Evolutionary conservation across 2,797 vertebrate genomes (phyloP), one percentile per base, ranked within the genome.

Genomic region (Coccyzus lansbergi): DNA sequence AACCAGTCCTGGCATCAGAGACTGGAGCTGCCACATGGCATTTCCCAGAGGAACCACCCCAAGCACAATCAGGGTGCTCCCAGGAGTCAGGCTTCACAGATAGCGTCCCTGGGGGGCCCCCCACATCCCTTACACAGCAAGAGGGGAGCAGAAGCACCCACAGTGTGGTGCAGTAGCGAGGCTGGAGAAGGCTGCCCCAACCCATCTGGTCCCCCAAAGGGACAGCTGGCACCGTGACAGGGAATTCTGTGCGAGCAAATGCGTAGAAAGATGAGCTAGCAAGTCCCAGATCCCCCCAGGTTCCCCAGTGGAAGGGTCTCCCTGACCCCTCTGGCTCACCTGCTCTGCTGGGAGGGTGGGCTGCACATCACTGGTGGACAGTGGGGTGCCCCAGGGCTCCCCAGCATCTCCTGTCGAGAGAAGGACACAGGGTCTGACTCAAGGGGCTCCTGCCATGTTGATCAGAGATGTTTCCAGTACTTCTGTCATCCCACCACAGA

Each of bases 251-350:
- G 42, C 0, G 0, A 46, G 16, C 15, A 90, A 59, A 49, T 9
- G 10, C 1, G 0, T 17, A 19, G 40, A 70, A 83, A 12, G 26
- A 64, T 31, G 25, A 80, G 7, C 4, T 26, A 86, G 3, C 1
- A 1, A 15, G 2, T 40, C 38, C 40, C 65, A 90, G 5, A 20
- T 69, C 4, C 12, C 49, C 7, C 18, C 4, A 4, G 22, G 4
- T 5, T 4, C 8, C n/a, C 4, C 44, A 22, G 0, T 28, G 6
- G 18, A 9, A 40, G 49, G 19, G 20, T 46, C 0, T 34, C 11
- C 26, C 38, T 52, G 40, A 44, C 15, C 21, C 9, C 21, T 46
- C 52, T 44, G n/a, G 70, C 97, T 97, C 83, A 98, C 97, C 97
- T 96, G 94, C 34, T 88, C 77, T 63, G 31, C 29, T 14, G 83